Percentiles rank a stretch among this genome's conserved stretches.
Evolutionary conservation across 2,797 vertebrate genomes (phyloP).

Genomic region (Xerus rutilus): DNA sequence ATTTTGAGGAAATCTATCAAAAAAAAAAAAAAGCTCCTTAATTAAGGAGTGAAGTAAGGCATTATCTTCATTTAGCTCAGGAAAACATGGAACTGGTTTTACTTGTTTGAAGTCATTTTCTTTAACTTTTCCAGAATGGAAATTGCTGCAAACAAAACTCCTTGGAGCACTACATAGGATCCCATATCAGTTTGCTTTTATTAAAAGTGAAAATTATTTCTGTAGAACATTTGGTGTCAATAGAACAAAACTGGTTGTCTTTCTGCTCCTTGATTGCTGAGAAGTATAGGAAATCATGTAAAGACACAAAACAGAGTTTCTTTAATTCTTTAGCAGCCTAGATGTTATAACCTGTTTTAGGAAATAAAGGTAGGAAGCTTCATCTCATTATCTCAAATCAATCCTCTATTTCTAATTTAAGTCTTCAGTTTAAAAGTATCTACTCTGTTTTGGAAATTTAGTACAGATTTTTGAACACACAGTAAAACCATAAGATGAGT

Average conservation of each 20-base stretch:
- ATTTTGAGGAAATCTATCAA: neutral
- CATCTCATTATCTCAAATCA: conserved; percentile 23
- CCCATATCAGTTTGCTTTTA: conserved; percentile 33
- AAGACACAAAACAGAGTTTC: neutral
- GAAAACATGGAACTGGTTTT: neutral
- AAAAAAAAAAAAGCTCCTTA: neutral
- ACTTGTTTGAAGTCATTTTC: neutral
- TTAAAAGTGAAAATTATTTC: conserved; percentile 45
- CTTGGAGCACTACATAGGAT: neutral
- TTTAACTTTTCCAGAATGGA: neutral
- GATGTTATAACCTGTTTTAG: conserved; percentile 9
- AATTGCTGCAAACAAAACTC: neutral
- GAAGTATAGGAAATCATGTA: neutral
- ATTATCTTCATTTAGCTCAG: neutral
- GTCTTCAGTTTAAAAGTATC: conserved; percentile 14
- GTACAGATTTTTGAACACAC: neutral
- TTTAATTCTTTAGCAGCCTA: conserved; percentile 3
- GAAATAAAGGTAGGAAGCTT: neutral
- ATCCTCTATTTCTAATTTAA: neutral
- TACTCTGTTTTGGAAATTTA: conserved; percentile 43
- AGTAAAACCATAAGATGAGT: neutral
- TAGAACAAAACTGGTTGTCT: neutral
- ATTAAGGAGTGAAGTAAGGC: neutral
- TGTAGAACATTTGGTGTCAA: neutral
- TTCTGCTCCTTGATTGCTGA: neutral